Base-by-base conservation (phyloP, 2,797 vertebrate species). In the Eleutherodactylus coqui region DNA sequence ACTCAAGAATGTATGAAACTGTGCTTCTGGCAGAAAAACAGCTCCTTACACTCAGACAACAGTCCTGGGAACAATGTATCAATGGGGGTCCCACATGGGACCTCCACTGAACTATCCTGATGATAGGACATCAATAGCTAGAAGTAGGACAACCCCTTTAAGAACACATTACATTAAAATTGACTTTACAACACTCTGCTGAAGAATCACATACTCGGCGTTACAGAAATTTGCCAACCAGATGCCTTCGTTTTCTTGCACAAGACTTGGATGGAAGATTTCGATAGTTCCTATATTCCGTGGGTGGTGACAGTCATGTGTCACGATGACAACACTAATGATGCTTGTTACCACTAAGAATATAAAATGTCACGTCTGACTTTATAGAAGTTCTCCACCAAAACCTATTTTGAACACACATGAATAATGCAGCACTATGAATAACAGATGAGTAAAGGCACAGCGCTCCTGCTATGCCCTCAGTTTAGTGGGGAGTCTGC, bases 241-340 rank as follows among this genome's bases (percentile, higher is more conserved):
- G 60, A 34, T 70, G 2, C 36, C 4, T 70, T 70, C 2, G 14
- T 62, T 29, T 32, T 11, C 27, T 62, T 62, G 58, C 27, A 62
- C 11, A 32, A 32, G 27, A 27, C 55, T 11, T 60, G 24, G 24
- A 58, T 21, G 58, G 27, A 69, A 38, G 34, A 6, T 36, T 70
- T 41, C 21, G 67, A 72, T 41, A n/a, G 21, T 72, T 72, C 69
- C 69, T 72, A 41, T 72, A 41, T n/a, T 72, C 36, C 43, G 36
- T 43, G 69, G 36, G 69, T 11, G 64, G 7, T 24, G 69, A 43
- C 32, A 72, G 19, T 72, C 69, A 72, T 43, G 36, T n/a, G 38
- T 13, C n/a, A 19, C 38, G 5, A 11, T 13, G 36, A 72, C n/a
- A 72, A 41, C 10, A 72, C 38, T 14, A 3, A 43, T 41, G 34